A percentile compares a stretch with the other conserved stretches of the same genome.
Evolutionary conservation across 2,888 invertebrate genomes (phyloP).

Genomic region (Tricholauxania praeusta): DNA sequence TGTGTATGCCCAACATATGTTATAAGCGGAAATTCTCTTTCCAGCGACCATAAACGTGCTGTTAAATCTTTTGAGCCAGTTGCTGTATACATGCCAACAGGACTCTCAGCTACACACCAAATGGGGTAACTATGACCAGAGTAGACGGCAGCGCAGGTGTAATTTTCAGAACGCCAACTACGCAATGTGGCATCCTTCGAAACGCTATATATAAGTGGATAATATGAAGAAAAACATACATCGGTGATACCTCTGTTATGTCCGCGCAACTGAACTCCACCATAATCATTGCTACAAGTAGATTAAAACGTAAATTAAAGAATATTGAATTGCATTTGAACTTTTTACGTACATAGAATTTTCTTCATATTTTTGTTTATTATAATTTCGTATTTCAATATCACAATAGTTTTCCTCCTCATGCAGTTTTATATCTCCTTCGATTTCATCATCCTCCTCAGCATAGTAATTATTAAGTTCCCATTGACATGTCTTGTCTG

Average conservation of each 20-base stretch:
- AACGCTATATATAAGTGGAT: conserved; percentile 76
- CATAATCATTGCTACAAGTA: conserved; percentile 58
- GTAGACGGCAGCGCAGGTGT: conserved; percentile 74
- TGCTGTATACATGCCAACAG: conserved; percentile 82
- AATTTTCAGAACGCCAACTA: conserved; percentile 77
- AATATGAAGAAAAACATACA: conserved; percentile 71
- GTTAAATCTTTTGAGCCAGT: conserved; percentile 91
- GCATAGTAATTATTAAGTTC: conserved; percentile 57
- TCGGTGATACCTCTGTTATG: conserved; percentile 80
- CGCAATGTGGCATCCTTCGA: conserved; percentile 84
- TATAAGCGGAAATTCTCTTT: conserved; percentile 84
- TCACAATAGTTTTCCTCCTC: conserved; percentile 36
- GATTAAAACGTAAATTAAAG: neutral
- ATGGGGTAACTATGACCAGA: conserved; percentile 91
- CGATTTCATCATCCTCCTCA: conserved; percentile 51
- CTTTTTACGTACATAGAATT: conserved; percentile 62
- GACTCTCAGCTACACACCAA: conserved; percentile 86
- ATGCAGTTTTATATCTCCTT: conserved; percentile 39
- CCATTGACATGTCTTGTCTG: conserved; percentile 60
- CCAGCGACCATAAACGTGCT: conserved; percentile 85
- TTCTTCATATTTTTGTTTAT: conserved; percentile 54
- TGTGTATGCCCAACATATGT: conserved; percentile 90
- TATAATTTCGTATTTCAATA: conserved; percentile 44
- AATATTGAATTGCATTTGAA: neutral
- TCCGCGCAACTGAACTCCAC: conserved; percentile 76